Base-by-base conservation (phyloP, 2,797 vertebrate genomes). In the Pangasius sanitwongsei region DNA sequence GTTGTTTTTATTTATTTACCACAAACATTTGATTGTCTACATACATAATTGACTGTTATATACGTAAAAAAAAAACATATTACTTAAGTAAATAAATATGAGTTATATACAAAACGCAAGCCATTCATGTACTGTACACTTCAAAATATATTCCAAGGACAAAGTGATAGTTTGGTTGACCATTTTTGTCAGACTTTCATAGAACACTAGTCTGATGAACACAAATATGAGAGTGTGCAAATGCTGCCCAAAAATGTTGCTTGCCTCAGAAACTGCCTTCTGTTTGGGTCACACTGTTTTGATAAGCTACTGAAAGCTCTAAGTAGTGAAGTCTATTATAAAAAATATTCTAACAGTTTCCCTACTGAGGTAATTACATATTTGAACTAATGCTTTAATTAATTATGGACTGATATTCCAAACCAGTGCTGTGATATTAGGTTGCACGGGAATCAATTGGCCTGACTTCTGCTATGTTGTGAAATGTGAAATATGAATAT, bases 401-500 rank as follows among this genome's bases (percentile, higher is more conserved):
- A 77, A 80, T 67, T 80, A 59, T n/a, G 28, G 16, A 4, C 18
- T 12, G 63, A 84, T 55, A 53, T 69, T 69, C 11, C 28, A 48
- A 53, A 23, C 5, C 9, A 9, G 20, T 25, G 16, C n/a, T 85
- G 16, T 57, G 55, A 83, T 83, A 44, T 85, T 57, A 85, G 8
- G 25, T 28, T 67, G 44, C 48, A 16, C 6, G 1, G 50, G 70
- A 88, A 88, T 50, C 23, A 13, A 70, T 75, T 25, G 37, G 13
- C 8, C 11, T 72, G 11, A 65, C 12, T 34, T 57, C 67, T 55
- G 28, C 57, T 75, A 48, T 72, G 59, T 28, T 57, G 53, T 78
- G 48, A 75, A 57, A 57, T 53, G n/a, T 83, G 18, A 61, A 89
- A 72, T 81, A 70, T 81, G 50, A 81, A 89, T 81, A 69, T 81